Conservation (phyloP, 2,888 invertebrate genomes). For the Lacanobia oleracea region DNA sequence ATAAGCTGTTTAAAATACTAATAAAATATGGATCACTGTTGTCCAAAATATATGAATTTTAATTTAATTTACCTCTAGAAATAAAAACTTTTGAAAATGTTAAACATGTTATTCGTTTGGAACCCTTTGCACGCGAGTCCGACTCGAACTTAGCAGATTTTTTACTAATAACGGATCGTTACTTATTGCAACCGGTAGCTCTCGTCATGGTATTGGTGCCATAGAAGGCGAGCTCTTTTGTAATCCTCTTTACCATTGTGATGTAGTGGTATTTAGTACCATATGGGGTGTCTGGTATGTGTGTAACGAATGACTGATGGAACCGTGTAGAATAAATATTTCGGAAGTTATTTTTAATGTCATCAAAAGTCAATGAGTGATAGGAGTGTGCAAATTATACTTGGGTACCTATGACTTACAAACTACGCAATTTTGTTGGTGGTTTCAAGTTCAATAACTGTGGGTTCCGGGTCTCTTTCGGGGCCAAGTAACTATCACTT, state of each 20-base stretch:
- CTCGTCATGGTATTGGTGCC: slow-evolving; percentile 60
- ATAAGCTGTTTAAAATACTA: too few species aligned
- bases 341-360: neutral
- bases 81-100: too few species aligned
- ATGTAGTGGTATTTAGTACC: slow-evolving; percentile 19
- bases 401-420: neutral
- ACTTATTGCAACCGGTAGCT: slow-evolving; percentile 64
- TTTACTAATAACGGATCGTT: slow-evolving; percentile 66
- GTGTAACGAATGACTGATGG: neutral
- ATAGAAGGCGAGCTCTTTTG: slow-evolving; percentile 65
- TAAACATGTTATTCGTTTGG: too few species aligned
- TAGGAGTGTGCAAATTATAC: neutral
- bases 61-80: too few species aligned
- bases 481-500: too few species aligned
- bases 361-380: neutral
- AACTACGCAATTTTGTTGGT: too few species aligned
- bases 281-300: slow-evolving; percentile 9
- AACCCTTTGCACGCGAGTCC: too few species aligned
- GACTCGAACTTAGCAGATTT: neutral
- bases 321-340: neutral
- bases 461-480: too few species aligned
- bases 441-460: too few species aligned
- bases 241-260: slow-evolving; percentile 77
- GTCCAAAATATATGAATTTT: too few species aligned
- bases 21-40: too few species aligned